Evolutionary conservation across 2,797 vertebrate species (phyloP), one percentile per base, ranked within the genome.

Genomic region (Brachyalestes nurse): DNA sequence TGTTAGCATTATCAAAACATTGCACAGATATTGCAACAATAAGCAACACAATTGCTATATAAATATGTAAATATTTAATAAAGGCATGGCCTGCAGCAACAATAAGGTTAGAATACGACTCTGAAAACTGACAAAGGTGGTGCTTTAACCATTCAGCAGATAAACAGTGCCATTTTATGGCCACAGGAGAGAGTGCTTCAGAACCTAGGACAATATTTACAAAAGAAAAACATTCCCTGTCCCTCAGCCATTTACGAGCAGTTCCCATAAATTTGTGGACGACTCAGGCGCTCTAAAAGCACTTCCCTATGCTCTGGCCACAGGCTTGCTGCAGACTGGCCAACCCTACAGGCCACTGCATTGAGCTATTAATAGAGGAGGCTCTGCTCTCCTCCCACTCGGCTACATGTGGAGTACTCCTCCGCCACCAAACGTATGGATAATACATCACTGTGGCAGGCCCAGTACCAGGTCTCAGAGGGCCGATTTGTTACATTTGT

Each of bases 331-430:
- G 89, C 88, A 89, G 84, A 88, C 80, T 81, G 85, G 77, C 77
- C 72, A 55, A 17, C 73, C 78, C 79, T 78, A 77, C 77, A 75
- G 86, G 83, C 86, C 86, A 81, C 87, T 42, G 85, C 80, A 81
- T 71, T 69, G 78, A 62, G 83, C 85, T 91, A 91, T 92, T 91
- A 90, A 92, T 91, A 93, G 87, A 87, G 88, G 81, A 89, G 79
- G 83, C 79, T 61, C 62, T 45, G 57, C 84, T 28, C 81, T 81
- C 82, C 81, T 83, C n/a, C 84, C 77, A 66, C 45, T 45, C 60
- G 86, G 85, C 77, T 75, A 80, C 82, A 77, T 73, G 66, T 67
- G 12, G 13, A 71, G 81, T 80, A 86, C 81, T 87, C 81, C 77
- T 40, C 65, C 38, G 53, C 67, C 60, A 40, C 72, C 86, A 88